A percentile compares a stretch with the other conserved stretches of the same genome.
Conservation (phyloP, 1,140 invertebrate genomes). For the Listronotus oregonensis region DNA sequence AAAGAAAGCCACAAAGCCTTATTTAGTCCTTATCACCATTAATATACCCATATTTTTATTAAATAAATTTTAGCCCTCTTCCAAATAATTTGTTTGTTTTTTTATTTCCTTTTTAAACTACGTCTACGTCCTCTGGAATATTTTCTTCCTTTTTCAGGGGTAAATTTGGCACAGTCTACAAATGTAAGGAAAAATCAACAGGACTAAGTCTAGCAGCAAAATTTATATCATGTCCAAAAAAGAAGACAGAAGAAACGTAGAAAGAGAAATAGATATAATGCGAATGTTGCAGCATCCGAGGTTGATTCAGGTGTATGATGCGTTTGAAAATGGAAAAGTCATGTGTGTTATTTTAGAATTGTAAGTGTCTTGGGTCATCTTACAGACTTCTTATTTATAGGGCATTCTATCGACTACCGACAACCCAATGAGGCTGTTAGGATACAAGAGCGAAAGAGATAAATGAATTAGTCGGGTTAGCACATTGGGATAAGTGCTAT, state of each 20-base stretch:
- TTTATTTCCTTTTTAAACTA: too few relatives aligned
- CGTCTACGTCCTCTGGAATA: background rate
- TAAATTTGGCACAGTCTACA: slow-evolving; percentile 97
- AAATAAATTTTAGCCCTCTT: too few relatives aligned
- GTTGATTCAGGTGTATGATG: slow-evolving; percentile 94
- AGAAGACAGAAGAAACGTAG: slow-evolving; percentile 88
- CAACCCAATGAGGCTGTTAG: too few relatives aligned
- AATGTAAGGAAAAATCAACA: slow-evolving; percentile 83
- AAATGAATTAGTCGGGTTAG: too few relatives aligned
- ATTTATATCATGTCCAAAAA: slow-evolving; percentile 84
- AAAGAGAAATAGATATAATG: slow-evolving; percentile 97
- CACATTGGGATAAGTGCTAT: too few relatives aligned
- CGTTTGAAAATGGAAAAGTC: slow-evolving; percentile 88
- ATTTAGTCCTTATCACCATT: too few relatives aligned
- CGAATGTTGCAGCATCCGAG: slow-evolving; percentile 88
- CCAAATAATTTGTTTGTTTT: too few relatives aligned
- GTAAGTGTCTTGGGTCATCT: slow-evolving; percentile 68
- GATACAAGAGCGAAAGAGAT: too few relatives aligned
- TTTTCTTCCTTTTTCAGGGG: slow-evolving; percentile 70
- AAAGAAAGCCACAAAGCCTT: too few relatives aligned
- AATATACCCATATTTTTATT: too few relatives aligned
- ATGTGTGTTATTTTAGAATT: slow-evolving; percentile 95
- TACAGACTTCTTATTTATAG: too few relatives aligned
- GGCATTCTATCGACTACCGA: too few relatives aligned
- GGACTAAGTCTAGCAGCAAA: slow-evolving; percentile 88